Percentiles rank a stretch among this genome's conserved stretches.
phyloP scores from a whole-genome alignment of 2,797 vertebrate genomes.

The Sebastes trivittatus region DNA sequence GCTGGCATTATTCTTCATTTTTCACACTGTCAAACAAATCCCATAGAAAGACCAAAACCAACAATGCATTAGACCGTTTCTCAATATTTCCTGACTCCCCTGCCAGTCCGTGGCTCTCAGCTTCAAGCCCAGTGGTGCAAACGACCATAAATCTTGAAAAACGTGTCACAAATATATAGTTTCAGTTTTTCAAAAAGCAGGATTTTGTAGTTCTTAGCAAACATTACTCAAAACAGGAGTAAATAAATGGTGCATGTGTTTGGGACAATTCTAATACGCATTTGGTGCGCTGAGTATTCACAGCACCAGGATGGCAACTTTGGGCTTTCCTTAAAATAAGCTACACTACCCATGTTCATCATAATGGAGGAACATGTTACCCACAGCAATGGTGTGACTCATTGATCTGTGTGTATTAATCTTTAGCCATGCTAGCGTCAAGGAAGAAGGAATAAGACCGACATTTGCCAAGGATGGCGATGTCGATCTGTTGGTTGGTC shows the following conservation, averaged over 20 bases:
- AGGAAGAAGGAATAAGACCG: too few species aligned
- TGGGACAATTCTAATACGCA: neutral
- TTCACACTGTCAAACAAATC: neutral
- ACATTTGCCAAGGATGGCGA: neutral
- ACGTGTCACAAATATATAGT: too few species aligned
- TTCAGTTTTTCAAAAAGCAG: neutral
- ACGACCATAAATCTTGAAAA: neutral
- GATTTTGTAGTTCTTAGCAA: neutral
- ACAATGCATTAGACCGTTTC: neutral
- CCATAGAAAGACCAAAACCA: constrained; percentile 16
- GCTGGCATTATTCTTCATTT: neutral
- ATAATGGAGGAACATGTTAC: neutral
- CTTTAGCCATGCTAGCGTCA: neutral
- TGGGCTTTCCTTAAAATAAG: neutral
- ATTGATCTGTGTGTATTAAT: neutral
- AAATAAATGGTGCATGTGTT: neutral
- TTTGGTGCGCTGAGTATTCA: too few species aligned
- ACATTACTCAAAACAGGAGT: neutral
- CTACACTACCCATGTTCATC: neutral
- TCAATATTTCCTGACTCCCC: neutral
- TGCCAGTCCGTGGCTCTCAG: neutral
- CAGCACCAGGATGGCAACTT: neutral
- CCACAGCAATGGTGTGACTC: neutral
- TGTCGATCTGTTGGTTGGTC: neutral
- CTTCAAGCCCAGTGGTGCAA: neutral